These are phyloP conservation scores for Macaria liturata DNA, from an alignment of 2,888 invertebrate genomes.

Conservation along the genomic window DNA sequence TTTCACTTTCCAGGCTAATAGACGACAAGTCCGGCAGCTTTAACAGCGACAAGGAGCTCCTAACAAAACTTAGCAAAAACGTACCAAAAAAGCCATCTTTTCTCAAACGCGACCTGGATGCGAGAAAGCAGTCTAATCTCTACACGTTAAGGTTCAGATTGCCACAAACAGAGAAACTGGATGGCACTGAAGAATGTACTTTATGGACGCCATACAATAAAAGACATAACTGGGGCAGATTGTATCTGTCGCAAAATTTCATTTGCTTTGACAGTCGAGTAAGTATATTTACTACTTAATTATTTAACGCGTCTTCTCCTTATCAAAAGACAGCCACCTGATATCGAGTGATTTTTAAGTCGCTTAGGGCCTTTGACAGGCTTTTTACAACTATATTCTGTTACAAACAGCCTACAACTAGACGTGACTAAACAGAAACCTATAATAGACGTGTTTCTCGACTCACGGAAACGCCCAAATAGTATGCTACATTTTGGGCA, in stretches of 20 bases:
- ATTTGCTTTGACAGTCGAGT: conserved; percentile 98
- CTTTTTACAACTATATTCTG: too few relatives aligned
- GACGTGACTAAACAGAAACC: too few relatives aligned
- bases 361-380: too few relatives aligned
- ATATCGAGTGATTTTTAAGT: too few relatives aligned
- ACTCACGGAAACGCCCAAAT: too few relatives aligned
- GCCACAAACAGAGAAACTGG: conserved; percentile 95
- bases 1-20: conserved; percentile 86
- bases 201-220: conserved; percentile 98
- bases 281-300: conserved; percentile 47
- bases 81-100: conserved; percentile 95
- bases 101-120: conserved; percentile 97
- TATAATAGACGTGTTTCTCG: too few relatives aligned
- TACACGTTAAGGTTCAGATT: conserved; percentile 93
- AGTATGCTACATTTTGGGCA: too few relatives aligned
- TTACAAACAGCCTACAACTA: too few relatives aligned
- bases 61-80: conserved; percentile 93
- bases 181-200: conserved; percentile 95
- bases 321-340: too few relatives aligned
- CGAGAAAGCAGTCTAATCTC: conserved; percentile 95
- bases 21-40: conserved; percentile 94
- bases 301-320: too few relatives aligned
- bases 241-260: conserved; percentile 97
- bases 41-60: conserved; percentile 93
- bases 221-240: conserved; percentile 92